Evolutionary conservation across 2,888 invertebrate species (phyloP).

Genomic region (Saturnia japonica): DNA sequence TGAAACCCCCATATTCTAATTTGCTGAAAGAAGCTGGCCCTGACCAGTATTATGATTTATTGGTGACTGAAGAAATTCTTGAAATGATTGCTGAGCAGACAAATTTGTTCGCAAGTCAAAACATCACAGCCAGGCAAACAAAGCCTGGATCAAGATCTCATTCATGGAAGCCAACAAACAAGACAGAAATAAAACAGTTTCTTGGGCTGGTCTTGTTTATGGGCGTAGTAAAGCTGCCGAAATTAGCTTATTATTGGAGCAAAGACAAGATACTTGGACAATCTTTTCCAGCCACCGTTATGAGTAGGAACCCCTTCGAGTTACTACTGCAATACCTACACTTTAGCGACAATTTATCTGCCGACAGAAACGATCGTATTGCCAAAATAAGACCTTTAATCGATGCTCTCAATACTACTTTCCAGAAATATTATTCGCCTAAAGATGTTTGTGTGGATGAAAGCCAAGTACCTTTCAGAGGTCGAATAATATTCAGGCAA

Average conservation of each 20-base stretch:
- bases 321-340: no score
- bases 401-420: conserved; percentile 35
- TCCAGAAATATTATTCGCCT: conserved; percentile 37
- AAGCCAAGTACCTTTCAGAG: conserved; percentile 38
- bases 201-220: conserved; percentile 40
- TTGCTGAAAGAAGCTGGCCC: conserved; percentile 37
- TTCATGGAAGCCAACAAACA: conserved; percentile 40
- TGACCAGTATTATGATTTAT: conserved; percentile 36
- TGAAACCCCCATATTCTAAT: conserved; percentile 33
- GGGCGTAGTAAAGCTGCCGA: no score
- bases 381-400: conserved; percentile 38
- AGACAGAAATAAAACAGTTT: conserved; percentile 38
- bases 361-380: no score
- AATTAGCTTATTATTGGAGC: no score
- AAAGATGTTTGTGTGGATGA: conserved; percentile 41
- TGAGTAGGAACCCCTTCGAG: conserved; percentile 42
- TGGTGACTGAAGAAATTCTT: conserved; percentile 39
- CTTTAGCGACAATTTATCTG: no score
- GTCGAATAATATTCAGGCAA: conserved; percentile 39
- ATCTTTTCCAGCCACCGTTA: no score
- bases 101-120: conserved; percentile 38
- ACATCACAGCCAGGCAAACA: conserved; percentile 36
- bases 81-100: conserved; percentile 39
- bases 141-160: conserved; percentile 33
- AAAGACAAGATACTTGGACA: conserved; percentile 39